Evolutionary conservation across 2,888 invertebrate species (phyloP).

Genomic region (Polylopha cassiicola): DNA sequence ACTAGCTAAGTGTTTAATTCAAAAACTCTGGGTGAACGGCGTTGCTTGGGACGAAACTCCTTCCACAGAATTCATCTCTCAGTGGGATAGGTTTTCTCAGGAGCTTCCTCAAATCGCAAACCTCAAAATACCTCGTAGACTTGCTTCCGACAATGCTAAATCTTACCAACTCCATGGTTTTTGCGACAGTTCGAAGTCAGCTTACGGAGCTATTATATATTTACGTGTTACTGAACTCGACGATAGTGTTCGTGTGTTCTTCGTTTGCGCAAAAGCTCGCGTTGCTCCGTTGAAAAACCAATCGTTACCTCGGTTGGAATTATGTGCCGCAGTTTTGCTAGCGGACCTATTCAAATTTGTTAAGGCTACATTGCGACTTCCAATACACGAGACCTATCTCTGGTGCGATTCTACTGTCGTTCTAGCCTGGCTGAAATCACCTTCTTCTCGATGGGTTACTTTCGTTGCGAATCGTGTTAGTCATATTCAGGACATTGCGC

Average conservation of each 20-base stretch:
- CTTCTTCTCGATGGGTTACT: conserved; percentile 13
- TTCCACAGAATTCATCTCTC: conserved; percentile 2
- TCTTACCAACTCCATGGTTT: conserved; percentile 24
- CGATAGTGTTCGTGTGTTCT: neutral
- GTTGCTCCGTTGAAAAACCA: conserved; percentile 24
- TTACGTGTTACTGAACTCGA: conserved; percentile 4
- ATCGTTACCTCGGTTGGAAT: conserved; percentile 25
- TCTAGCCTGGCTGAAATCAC: conserved; percentile 22
- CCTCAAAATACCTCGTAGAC: conserved; percentile 13
- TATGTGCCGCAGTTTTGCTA: conserved; percentile 23
- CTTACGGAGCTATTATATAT: conserved; percentile 24
- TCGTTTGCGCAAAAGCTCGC: conserved; percentile 25
- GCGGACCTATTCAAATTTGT: conserved; percentile 19
- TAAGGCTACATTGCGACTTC: neutral
- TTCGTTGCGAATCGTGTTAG: conserved; percentile 22
- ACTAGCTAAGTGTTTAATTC: conserved; percentile 22
- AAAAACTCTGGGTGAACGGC: conserved; percentile 22
- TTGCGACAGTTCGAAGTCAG: conserved; percentile 27
- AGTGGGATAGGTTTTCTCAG: conserved; percentile 9
- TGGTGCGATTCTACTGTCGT: conserved; percentile 26
- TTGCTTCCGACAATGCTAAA: conserved; percentile 9
- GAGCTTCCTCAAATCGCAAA: conserved; percentile 2
- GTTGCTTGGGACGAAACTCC: conserved; percentile 23
- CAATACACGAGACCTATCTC: conserved; percentile 7
- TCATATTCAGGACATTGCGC: conserved; percentile 20